These are phyloP conservation scores for Acropora yongei DNA, from an alignment of 64 coral and sea anemone genomes.

Conservation along the genomic window DNA sequence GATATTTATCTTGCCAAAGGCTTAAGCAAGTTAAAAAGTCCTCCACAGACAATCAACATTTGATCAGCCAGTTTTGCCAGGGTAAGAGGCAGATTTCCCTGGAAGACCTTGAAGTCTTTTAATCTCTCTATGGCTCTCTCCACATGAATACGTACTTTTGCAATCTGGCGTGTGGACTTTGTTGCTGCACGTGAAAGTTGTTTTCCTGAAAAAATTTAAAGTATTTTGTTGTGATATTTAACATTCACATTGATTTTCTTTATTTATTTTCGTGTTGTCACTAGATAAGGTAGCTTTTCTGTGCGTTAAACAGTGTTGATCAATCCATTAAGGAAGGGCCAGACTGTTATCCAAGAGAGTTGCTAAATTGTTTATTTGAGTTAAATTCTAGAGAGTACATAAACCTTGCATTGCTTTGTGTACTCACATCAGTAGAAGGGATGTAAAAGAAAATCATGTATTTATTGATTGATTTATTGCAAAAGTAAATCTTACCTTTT, in stretches of 20 bases:
- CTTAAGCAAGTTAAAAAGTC: constrained; percentile 42
- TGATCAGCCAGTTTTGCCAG: constrained; percentile 63
- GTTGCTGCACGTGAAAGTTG: constrained; percentile 64
- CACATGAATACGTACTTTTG: constrained; percentile 25
- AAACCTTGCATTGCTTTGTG: neutral
- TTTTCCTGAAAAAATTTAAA: constrained; percentile 50
- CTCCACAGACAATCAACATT: constrained; percentile 63
- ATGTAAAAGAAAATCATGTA: neutral
- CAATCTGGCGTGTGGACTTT: constrained; percentile 57
- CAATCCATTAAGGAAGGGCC: neutral
- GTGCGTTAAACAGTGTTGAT: constrained; percentile 8
- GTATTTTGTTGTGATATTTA: constrained; percentile 6
- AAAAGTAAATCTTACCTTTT: constrained; percentile 41
- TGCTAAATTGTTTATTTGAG: constrained; percentile 13
- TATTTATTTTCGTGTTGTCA: neutral
- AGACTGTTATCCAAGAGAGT: neutral
- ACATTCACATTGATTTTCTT: neutral
- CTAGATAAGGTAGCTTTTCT: constrained; percentile 10
- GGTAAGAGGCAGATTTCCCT: constrained; percentile 72
- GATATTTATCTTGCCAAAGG: constrained; percentile 52
- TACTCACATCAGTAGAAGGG: neutral
- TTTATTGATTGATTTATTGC: constrained; percentile 14
- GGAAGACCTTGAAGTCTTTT: constrained; percentile 66
- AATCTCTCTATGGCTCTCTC: constrained; percentile 66
- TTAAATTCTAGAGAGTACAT: neutral